Evolutionary conservation across 2,888 invertebrate genomes (phyloP), one percentile per base, ranked within the genome.

Genomic region (Rhorus exstirpatorius): DNA sequence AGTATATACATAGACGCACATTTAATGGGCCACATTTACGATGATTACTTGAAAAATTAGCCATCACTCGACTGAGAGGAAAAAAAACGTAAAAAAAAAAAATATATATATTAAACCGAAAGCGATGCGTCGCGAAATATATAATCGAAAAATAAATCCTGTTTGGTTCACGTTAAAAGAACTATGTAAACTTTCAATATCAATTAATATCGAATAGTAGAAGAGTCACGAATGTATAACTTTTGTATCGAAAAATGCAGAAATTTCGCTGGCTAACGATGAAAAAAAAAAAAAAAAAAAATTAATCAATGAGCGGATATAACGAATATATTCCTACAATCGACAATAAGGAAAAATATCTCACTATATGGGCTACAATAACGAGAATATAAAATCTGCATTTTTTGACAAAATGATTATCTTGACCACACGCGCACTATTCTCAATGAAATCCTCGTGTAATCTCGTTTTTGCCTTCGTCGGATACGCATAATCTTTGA

Each of bases 1-100:
- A n/a, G n/a, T n/a, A n/a, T n/a, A 86, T 78, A 90, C 67, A 85
- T 85, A 85, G 85, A 85, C 83, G 76, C 84, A 85, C 81, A 84
- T 86, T 86, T 81, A 81, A 83, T 74, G 78, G 35, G 35, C 68
- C 60, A 78, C 44, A 55, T 81, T 35, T 81, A 74, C 76, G 79
- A 79, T 68, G 74, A 55, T 83, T 58, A 21, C 60, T 55, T 55
- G n/a, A 35, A 26, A 63, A 51, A 35, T 7, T 65, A 72, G 58
- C 7, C 58, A 17, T 58, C 44, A 31, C 61, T 53, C 26, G 24
- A 58, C 17, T 55, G 24, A 75, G 1, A n/a, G n/a, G n/a, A n/a
- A n/a, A n/a, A n/a, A n/a, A n/a, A n/a, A n/a, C n/a, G n/a, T n/a
- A n/a, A n/a, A 10, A 17, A 63, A 61, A 21, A 17, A 41, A 31